Percentiles rank a stretch among this genome's conserved stretches.
Conservation (phyloP, 2,797 vertebrate species). For the Nasua narica region DNA sequence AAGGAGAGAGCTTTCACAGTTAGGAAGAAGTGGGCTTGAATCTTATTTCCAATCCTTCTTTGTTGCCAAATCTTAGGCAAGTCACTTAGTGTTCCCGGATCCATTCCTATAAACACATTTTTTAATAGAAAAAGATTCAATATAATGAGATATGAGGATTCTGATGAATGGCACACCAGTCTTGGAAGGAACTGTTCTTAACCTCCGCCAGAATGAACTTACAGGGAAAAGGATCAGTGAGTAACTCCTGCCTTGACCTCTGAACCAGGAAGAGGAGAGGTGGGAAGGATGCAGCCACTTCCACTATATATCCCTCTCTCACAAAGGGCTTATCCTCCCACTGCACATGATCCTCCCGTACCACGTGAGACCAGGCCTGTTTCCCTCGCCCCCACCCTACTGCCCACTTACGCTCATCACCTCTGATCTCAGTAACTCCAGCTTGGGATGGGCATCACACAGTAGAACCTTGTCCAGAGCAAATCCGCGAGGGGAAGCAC, state of each 20-base stretch:
- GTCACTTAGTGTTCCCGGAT: not conserved
- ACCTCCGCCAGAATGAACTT: not conserved
- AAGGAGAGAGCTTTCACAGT: not conserved
- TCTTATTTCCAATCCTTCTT: not conserved
- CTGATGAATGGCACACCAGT: not conserved
- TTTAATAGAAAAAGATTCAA: not conserved
- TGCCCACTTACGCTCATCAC: not conserved
- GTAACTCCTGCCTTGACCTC: not conserved
- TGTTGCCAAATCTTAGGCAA: not conserved
- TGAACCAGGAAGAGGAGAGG: not conserved
- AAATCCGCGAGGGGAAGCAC: not conserved
- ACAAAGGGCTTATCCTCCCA: not conserved
- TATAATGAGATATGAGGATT: not conserved
- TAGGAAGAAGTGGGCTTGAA: not conserved
- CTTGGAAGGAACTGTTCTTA: not conserved
- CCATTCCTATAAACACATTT: not conserved
- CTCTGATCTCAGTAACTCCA: not conserved
- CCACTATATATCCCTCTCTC: too few species aligned
- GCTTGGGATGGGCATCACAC: too few species aligned
- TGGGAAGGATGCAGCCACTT: not conserved
- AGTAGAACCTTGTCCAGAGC: rapidly evolving
- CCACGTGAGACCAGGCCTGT: not conserved
- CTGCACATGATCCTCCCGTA: not conserved
- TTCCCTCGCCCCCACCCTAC: not conserved
- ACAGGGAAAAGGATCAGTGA: not conserved